Evolutionary conservation across 2,888 invertebrate genomes (phyloP).

Genomic region (Timandra comae): DNA sequence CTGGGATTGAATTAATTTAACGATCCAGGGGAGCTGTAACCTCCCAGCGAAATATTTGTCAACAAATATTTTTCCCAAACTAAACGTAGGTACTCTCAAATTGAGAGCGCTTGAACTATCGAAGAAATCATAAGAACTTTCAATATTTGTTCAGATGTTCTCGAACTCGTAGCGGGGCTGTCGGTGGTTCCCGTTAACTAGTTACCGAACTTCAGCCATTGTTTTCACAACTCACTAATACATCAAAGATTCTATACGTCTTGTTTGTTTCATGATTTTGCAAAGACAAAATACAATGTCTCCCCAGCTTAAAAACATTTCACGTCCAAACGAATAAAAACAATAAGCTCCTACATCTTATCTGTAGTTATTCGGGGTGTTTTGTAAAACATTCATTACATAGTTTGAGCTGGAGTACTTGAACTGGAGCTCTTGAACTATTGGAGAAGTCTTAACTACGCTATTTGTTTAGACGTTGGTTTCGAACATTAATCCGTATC

Average conservation of each 20-base stretch:
- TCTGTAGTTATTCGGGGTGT: conserved; percentile 8
- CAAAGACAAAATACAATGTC: not conserved
- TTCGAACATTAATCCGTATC: conserved; percentile 39
- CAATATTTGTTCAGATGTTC: conserved; percentile 38
- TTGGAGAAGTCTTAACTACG: conserved; percentile 33
- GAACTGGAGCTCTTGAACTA: conserved; percentile 30
- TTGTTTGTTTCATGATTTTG: conserved; percentile 14
- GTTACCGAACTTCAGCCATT: conserved; percentile 25
- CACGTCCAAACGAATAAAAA: conserved; percentile 9
- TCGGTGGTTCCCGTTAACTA: conserved; percentile 30
- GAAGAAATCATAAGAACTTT: conserved; percentile 32
- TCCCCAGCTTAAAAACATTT: conserved; percentile 9
- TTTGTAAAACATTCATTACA: conserved; percentile 24
- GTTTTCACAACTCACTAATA: conserved; percentile 24
- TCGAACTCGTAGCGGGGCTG: conserved; percentile 26
- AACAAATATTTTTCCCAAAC: conserved; percentile 22
- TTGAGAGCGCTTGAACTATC: conserved; percentile 29
- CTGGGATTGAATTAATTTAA: conserved; percentile 27
- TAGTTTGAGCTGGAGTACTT: conserved; percentile 24
- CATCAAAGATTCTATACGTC: conserved; percentile 20
- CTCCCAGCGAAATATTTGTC: conserved; percentile 10
- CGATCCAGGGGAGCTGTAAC: conserved; percentile 14
- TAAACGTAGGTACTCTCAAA: conserved; percentile 20
- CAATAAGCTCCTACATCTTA: conserved; percentile 5
- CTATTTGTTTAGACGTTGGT: conserved; percentile 36